These are phyloP conservation scores for Aphidius ervi DNA, from an alignment of 1,140 invertebrate species.

Conservation along the genomic window DNA sequence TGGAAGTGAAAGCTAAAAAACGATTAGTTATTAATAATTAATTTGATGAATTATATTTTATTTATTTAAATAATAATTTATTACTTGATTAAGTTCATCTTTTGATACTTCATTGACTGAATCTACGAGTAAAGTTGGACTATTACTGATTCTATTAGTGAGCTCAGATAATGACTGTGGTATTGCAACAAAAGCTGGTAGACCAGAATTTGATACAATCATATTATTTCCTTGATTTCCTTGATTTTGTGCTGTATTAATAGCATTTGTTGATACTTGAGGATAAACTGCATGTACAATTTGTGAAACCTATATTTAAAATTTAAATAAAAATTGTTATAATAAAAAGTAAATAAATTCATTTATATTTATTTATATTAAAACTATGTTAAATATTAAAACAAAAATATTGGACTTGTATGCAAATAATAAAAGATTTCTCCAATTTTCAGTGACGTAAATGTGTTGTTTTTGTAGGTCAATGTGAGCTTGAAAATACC, in stretches of 20 bases:
- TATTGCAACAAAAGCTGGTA: constrained; percentile 48
- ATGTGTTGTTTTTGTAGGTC: too few relatives aligned
- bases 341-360: too few relatives aligned
- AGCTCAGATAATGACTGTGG: constrained; percentile 42
- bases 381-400: too few relatives aligned
- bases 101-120: constrained; percentile 45
- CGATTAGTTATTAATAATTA: neutral
- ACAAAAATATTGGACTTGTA: too few relatives aligned
- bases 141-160: constrained; percentile 46
- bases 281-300: constrained; percentile 8
- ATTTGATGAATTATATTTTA: constrained; percentile 2
- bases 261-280: constrained; percentile 14
- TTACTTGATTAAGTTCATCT: constrained; percentile 44
- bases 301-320: constrained; percentile 9
- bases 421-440: too few relatives aligned
- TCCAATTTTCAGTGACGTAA: too few relatives aligned
- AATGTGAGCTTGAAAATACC: too few relatives aligned
- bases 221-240: too few relatives aligned
- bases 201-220: constrained; percentile 19
- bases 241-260: neutral
- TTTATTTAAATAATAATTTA: constrained; percentile 4
- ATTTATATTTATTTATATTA: too few relatives aligned
- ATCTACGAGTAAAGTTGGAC: constrained; percentile 39
- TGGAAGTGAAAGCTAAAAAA: constrained; percentile 39
- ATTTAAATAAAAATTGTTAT: neutral